phyloP scores from a whole-genome alignment of 1,140 invertebrate species.

The Sinella curviseta region DNA sequence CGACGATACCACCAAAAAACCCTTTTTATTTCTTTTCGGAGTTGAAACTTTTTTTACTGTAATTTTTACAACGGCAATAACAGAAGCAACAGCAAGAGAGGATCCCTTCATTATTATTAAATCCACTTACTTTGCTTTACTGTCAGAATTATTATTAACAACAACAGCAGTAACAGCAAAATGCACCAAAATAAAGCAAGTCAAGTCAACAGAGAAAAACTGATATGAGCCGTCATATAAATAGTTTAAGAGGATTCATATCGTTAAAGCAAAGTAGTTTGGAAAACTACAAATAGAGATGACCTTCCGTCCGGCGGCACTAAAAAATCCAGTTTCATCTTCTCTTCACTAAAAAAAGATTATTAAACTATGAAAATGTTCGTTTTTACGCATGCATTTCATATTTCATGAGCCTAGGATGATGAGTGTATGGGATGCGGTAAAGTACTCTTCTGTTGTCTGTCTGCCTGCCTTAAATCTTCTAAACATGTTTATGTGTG shows the following conservation, averaged over 20 bases:
- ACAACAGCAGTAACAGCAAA: background rate
- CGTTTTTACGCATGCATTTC: background rate
- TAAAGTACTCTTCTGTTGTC: no score
- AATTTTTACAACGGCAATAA: background rate
- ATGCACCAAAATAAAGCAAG: background rate
- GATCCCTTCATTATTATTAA: background rate
- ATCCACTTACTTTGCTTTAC: background rate
- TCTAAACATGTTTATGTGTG: no score
- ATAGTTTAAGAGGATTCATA: background rate
- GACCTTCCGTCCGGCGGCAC: slow-evolving; percentile 15
- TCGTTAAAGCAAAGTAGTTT: no score
- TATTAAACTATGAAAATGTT: slow-evolving; percentile 17
- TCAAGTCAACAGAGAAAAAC: background rate
- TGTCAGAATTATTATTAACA: slow-evolving; percentile 9
- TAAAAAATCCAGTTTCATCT: background rate
- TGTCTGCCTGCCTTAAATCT: no score
- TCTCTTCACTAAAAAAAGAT: background rate
- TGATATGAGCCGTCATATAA: slow-evolving; percentile 4
- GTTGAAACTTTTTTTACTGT: background rate
- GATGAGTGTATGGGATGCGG: no score
- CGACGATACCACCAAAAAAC: background rate
- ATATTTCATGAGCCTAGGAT: no score
- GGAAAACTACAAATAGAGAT: slow-evolving; percentile 3
- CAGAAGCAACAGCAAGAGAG: background rate
- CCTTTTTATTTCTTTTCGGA: background rate